Evolutionary conservation across 2,888 invertebrate genomes (phyloP).

Genomic region (Nymphalis urticae): DNA sequence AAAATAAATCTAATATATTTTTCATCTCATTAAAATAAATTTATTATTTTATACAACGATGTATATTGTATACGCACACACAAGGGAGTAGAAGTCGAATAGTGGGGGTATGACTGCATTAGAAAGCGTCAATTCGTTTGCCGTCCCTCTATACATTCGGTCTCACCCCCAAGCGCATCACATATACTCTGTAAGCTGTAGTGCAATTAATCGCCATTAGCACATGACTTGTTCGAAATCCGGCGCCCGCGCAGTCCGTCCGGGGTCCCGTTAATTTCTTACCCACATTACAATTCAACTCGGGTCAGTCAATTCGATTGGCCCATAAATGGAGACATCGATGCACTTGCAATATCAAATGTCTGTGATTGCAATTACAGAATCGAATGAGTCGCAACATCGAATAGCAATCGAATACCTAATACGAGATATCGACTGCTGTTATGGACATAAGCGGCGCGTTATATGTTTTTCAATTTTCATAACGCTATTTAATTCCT

Average conservation of each 20-base stretch:
- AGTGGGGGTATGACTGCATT: too few relatives aligned
- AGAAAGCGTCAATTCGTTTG: too few relatives aligned
- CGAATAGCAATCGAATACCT: conserved; percentile 16
- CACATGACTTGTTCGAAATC: conserved; percentile 37
- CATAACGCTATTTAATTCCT: not conserved
- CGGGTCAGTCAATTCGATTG: conserved; percentile 58
- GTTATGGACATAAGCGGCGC: not conserved
- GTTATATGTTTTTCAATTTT: not conserved
- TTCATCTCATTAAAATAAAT: too few relatives aligned
- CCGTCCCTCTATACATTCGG: too few relatives aligned
- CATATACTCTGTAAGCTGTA: too few relatives aligned
- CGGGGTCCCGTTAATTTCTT: conserved; percentile 69
- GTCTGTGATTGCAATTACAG: conserved; percentile 35
- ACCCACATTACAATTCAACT: conserved; percentile 55
- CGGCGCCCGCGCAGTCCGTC: conserved; percentile 45
- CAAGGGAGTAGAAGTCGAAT: too few relatives aligned
- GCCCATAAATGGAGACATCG: conserved; percentile 53
- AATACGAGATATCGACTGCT: not conserved
- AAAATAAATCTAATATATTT: too few relatives aligned
- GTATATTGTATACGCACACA: too few relatives aligned
- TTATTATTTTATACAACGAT: too few relatives aligned
- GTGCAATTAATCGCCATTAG: conserved; percentile 22
- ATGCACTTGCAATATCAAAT: conserved; percentile 37
- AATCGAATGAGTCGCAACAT: conserved; percentile 17
- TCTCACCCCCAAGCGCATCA: too few relatives aligned